Conservation (phyloP, 2,797 vertebrate genomes). For the Acrossocheilus fasciatus region DNA sequence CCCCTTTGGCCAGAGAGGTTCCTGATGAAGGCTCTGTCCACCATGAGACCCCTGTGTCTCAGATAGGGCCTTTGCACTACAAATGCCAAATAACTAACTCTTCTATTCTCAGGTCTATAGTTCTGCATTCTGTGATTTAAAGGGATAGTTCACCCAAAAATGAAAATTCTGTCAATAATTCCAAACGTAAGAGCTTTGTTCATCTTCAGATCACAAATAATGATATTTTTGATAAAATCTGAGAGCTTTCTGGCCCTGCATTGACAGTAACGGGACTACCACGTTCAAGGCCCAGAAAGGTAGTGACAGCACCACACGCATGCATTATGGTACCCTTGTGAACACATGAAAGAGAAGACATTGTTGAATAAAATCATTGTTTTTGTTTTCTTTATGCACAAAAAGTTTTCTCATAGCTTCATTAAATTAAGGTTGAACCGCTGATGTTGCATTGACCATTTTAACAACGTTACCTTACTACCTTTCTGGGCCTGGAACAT, state of each 20-base stretch:
- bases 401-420: background rate
- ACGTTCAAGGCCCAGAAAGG: background rate
- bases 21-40: constrained; percentile 57
- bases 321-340: too few species aligned
- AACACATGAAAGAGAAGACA: too few species aligned
- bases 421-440: background rate
- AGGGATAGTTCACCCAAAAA: background rate
- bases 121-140: background rate
- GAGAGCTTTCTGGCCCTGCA: background rate
- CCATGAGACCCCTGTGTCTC: constrained; percentile 60
- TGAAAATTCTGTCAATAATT: background rate
- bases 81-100: constrained; percentile 71
- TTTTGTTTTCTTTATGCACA: background rate
- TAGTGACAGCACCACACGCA: too few species aligned
- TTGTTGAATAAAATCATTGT: too few species aligned
- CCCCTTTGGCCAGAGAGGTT: constrained; percentile 52
- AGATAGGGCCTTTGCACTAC: constrained; percentile 64
- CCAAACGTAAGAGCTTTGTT: background rate
- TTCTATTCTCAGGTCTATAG: constrained; percentile 75
- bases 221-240: background rate
- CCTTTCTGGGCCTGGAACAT: background rate
- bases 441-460: background rate
- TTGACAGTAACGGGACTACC: background rate
- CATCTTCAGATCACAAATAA: background rate
- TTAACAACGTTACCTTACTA: background rate